Base-by-base conservation (phyloP, 2,888 invertebrate genomes). In the Erpobdella octoculata region DNA sequence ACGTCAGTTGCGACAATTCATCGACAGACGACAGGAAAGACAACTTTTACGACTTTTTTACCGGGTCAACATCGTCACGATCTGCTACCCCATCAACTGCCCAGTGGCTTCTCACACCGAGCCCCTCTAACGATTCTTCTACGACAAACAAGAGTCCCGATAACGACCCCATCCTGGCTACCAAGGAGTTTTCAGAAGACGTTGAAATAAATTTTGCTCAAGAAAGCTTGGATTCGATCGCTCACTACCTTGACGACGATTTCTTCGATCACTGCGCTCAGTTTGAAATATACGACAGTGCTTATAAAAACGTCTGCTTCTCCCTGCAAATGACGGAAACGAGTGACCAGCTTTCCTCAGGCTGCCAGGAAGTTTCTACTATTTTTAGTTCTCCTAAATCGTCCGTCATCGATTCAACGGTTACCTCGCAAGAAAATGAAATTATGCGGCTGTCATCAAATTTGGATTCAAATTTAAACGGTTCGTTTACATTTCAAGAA, bases 181-280 rank as follows among this genome's bases (percentile, higher is more conserved):
- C 53, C 21, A 21, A 53, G 21, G 53, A 53, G n/a, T 53, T 53
- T 53, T 28, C 53, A 53, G 53, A 53, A 25, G 21, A 28, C 53
- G 5, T 53, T 21, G 53, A 53, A 53, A 28, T 25, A 21, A 53
- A 53, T 53, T 53, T 53, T 15, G 53, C 53, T 25, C 21, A 53
- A n/a, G 53, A 53, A 53, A 28, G 53, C 53, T 28, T 53, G 28
- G 53, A 53, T 53, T 53, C 53, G 53, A 53, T 53, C 53, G 53
- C 53, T 3, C 53, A 53, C n/a, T 53, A 53, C 28, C 53, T 53
- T n/a, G 53, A 53, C 15, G 28, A 53, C 53, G 53, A 53, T 53
- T 53, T 53, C 28, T 53, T 53, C 28, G 53, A 53, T 5, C 4
- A 53, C 28, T 53, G 53, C 15, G 53, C 53, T 18, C 53, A 53